A percentile compares a stretch with the other conserved stretches of the same genome.
Evolutionary conservation across 2,797 vertebrate species (phyloP).

Genomic region (Poecilia wingei): DNA sequence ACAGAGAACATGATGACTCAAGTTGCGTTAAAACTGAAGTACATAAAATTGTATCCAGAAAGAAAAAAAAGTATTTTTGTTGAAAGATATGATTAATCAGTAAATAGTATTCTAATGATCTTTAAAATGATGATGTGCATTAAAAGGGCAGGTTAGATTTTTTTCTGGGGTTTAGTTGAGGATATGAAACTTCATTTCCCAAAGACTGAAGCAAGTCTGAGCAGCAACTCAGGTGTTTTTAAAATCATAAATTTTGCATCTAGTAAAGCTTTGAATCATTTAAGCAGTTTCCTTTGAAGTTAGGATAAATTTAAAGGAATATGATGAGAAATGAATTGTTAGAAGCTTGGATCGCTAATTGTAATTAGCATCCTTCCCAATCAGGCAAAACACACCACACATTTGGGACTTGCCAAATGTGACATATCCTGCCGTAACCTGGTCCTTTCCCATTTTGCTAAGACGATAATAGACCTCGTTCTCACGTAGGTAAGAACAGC

Average conservation of each 20-base stretch:
- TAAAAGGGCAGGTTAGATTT: not conserved
- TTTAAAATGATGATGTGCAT: not conserved
- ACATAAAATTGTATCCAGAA: not conserved
- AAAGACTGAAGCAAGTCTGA: no score
- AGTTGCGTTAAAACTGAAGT: not conserved
- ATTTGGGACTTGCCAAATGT: not conserved
- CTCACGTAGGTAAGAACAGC: not conserved
- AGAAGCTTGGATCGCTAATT: not conserved
- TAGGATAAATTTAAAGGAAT: not conserved
- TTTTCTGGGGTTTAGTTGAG: not conserved
- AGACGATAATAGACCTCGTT: not conserved
- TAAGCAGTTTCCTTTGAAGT: not conserved
- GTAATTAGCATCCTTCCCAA: not conserved
- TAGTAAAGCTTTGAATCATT: not conserved
- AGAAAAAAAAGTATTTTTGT: not conserved
- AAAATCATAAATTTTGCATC: not conserved
- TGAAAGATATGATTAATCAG: not conserved
- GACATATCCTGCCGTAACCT: not conserved
- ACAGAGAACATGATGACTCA: not conserved
- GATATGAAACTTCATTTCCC: not conserved
- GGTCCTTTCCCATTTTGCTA: not conserved
- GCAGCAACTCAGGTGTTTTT: not conserved
- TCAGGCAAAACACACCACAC: not conserved
- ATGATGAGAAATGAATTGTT: not conserved
- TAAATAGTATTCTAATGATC: not conserved